Conservation (phyloP, 2,113 vertebrate species). For the Rattus rattus region DNA sequence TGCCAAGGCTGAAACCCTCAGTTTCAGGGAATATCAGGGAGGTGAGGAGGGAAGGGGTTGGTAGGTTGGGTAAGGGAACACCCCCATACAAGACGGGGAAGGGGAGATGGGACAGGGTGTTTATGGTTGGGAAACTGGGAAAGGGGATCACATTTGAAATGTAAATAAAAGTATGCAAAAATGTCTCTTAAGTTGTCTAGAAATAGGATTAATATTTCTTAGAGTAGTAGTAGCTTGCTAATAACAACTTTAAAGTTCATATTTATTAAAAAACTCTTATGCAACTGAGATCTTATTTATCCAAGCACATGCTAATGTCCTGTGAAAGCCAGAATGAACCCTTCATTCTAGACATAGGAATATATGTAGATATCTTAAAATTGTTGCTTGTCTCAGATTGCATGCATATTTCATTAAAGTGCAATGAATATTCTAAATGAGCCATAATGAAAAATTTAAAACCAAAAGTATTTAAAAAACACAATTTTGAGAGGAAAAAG, state of each 20-base stretch:
- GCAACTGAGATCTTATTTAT: background rate
- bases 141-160: too few species aligned
- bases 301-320: background rate
- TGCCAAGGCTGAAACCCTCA: too few species aligned
- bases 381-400: background rate
- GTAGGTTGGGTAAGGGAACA: too few species aligned
- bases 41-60: too few species aligned
- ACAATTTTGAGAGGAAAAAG: background rate
- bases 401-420: background rate
- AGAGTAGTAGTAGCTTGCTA: background rate
- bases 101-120: too few species aligned
- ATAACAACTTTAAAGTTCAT: background rate
- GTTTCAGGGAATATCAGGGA: too few species aligned
- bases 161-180: too few species aligned
- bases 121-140: too few species aligned
- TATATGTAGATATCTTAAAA: background rate
- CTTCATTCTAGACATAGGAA: background rate
- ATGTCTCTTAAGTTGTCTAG: background rate
- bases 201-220: background rate
- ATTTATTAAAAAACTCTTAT: background rate
- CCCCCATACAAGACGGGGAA: too few species aligned
- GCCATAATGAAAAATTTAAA: background rate
- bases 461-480: background rate
- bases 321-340: background rate
- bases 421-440: background rate